A percentile compares a stretch with the other conserved stretches of the same genome.
These are phyloP conservation scores for Neuroterus valhalla DNA, from an alignment of 1,140 invertebrate species.

Conservation along the genomic window DNA sequence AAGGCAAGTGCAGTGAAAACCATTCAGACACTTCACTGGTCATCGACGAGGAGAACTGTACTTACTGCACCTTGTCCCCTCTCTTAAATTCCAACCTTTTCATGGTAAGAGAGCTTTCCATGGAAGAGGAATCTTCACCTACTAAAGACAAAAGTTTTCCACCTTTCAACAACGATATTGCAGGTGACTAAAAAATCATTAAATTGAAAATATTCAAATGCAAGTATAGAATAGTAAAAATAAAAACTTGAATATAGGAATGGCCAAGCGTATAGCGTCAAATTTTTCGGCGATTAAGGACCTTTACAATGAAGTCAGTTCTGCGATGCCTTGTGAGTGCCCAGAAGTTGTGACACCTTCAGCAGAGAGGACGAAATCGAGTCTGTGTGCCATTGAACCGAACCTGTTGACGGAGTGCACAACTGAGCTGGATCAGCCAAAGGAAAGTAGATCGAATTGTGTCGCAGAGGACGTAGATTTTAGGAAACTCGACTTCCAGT, in stretches of 20 bases:
- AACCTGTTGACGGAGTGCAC: background rate
- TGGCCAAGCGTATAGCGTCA: background rate
- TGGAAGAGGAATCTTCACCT: slow-evolving; percentile 11
- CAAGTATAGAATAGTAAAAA: background rate
- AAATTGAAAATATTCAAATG: background rate
- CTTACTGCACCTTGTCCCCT: slow-evolving; percentile 16
- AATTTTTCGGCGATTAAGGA: slow-evolving; percentile 22
- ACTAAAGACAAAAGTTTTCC: background rate
- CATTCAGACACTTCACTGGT: background rate
- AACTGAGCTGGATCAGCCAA: slow-evolving; percentile 36
- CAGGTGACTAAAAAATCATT: background rate
- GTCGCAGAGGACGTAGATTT: slow-evolving; percentile 38
- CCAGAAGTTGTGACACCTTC: background rate
- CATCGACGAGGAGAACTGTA: slow-evolving; percentile 21
- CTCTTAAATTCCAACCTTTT: slow-evolving; percentile 14
- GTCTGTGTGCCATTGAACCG: background rate
- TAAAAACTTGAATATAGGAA: background rate
- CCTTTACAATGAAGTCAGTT: slow-evolving; percentile 9
- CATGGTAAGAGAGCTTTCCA: slow-evolving; percentile 8
- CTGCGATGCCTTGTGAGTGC: slow-evolving; percentile 1
- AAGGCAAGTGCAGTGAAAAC: slow-evolving; percentile 11
- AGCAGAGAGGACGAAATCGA: background rate
- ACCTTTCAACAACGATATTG: slow-evolving; percentile 10
- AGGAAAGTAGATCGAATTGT: slow-evolving; percentile 15
- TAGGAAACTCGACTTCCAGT: slow-evolving; percentile 44